These are phyloP conservation scores for Bombus waltoni DNA, from an alignment of 1,140 invertebrate species.

Conservation along the genomic window DNA sequence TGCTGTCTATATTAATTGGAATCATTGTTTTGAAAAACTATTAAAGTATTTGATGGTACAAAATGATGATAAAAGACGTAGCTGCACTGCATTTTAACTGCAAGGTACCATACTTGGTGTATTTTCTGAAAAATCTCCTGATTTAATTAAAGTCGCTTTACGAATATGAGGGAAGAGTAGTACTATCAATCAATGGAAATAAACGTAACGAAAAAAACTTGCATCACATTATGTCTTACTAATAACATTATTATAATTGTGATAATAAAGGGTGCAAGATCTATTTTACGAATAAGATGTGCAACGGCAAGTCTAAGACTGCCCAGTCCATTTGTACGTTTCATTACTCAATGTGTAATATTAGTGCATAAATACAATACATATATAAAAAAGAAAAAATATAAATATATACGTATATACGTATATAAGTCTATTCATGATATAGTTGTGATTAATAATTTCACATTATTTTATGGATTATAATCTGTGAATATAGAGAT, in stretches of 20 bases:
- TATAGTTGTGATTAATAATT: slow-evolving; percentile 43
- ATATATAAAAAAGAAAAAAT: slow-evolving; percentile 36
- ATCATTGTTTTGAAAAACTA: slow-evolving; percentile 85
- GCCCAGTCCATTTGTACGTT: slow-evolving; percentile 68
- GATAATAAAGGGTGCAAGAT: slow-evolving; percentile 62
- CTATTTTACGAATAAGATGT: slow-evolving; percentile 54
- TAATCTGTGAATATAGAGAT: slow-evolving; percentile 39
- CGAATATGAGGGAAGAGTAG: slow-evolving; percentile 16
- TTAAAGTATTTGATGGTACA: slow-evolving; percentile 30
- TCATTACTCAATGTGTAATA: slow-evolving; percentile 63
- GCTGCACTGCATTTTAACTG: slow-evolving; percentile 22
- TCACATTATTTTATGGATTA: slow-evolving; percentile 36
- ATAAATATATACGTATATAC: slow-evolving; percentile 27
- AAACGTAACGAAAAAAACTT: slow-evolving; percentile 28
- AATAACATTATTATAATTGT: slow-evolving; percentile 55
- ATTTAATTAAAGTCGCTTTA: slow-evolving; percentile 46
- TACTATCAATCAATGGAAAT: slow-evolving; percentile 20
- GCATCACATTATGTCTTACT: slow-evolving; percentile 43
- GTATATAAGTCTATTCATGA: slow-evolving; percentile 30
- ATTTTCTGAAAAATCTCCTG: slow-evolving; percentile 28
- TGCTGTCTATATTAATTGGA: slow-evolving; percentile 88
- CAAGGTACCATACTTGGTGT: slow-evolving; percentile 26
- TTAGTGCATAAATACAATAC: slow-evolving; percentile 47
- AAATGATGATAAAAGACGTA: slow-evolving; percentile 32
- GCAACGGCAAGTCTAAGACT: slow-evolving; percentile 53